Conservation (phyloP, 2,113 vertebrate species). For the Laticauda laticaudata region DNA sequence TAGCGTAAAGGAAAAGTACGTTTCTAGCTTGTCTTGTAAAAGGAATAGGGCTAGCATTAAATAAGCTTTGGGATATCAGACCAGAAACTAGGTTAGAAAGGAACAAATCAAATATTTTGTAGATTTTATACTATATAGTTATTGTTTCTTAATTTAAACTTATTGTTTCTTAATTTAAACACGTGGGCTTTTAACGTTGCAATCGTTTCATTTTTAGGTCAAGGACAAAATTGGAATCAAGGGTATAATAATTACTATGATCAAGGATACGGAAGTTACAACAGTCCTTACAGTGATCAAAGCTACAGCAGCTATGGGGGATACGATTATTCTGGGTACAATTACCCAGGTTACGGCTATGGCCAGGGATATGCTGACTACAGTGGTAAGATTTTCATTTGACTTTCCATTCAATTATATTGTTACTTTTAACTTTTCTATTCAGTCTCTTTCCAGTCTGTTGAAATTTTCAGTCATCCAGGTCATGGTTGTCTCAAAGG, state of each 20-base stretch:
- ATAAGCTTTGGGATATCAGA: background rate
- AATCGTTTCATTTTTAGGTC: slow-evolving; percentile 71
- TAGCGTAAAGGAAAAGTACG: background rate
- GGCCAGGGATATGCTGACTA: slow-evolving; percentile 88
- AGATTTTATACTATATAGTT: background rate
- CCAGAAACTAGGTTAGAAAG: background rate
- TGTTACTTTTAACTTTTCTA: background rate
- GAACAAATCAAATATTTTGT: background rate
- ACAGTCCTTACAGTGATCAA: slow-evolving; percentile 82
- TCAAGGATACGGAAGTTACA: slow-evolving; percentile 88
- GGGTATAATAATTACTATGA: slow-evolving; percentile 87
- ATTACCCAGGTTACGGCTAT: slow-evolving; percentile 86
- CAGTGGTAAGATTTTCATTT: slow-evolving; percentile 75
- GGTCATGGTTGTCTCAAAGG: too few species aligned
- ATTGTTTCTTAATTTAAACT: background rate
- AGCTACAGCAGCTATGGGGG: slow-evolving; percentile 86
- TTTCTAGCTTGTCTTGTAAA: background rate
- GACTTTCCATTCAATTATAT: background rate
- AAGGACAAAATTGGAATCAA: slow-evolving; percentile 86
- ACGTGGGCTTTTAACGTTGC: background rate
- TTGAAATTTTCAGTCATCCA: too few species aligned
- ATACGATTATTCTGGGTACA: slow-evolving; percentile 89
- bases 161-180: background rate
- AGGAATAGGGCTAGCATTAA: too few species aligned
- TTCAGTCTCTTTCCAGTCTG: background rate